Conservation (phyloP, 1,140 invertebrate genomes). For the Elymnias hypermnestra region DNA sequence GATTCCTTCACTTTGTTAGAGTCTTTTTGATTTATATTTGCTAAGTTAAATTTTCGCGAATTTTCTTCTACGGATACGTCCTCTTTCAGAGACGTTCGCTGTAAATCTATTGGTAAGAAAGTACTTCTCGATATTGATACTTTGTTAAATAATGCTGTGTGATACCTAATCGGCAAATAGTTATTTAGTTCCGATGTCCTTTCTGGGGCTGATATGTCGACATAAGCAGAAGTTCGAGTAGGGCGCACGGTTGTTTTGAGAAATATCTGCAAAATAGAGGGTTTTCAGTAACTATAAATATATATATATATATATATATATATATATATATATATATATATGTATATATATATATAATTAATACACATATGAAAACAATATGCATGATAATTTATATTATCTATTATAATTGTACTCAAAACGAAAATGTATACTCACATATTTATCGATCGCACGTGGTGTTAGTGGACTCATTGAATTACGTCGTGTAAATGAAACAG, state of each 20-base stretch:
- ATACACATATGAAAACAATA: too few relatives aligned
- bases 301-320: too few relatives aligned
- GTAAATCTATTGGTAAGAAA: slow-evolving; percentile 9
- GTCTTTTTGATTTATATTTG: background rate
- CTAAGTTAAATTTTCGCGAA: slow-evolving; percentile 11
- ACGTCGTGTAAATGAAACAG: slow-evolving; percentile 39
- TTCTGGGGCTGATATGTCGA: slow-evolving; percentile 25
- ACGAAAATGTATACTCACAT: slow-evolving; percentile 32
- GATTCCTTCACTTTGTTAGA: slow-evolving; percentile 25
- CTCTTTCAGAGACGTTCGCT: slow-evolving; percentile 11
- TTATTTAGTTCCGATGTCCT: slow-evolving; percentile 32
- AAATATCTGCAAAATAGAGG: slow-evolving; percentile 19
- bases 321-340: too few relatives aligned
- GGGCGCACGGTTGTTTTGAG: slow-evolving; percentile 21
- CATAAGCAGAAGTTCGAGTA: slow-evolving; percentile 27
- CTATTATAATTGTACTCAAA: too few relatives aligned
- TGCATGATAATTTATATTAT: too few relatives aligned
- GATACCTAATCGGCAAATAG: slow-evolving; percentile 24
- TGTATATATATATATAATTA: too few relatives aligned
- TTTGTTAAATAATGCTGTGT: slow-evolving; percentile 11
- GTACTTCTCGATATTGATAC: slow-evolving; percentile 14
- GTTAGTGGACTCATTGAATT: slow-evolving; percentile 30
- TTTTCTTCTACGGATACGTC: background rate
- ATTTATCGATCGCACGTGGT: slow-evolving; percentile 25
- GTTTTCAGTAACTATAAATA: too few relatives aligned